Evolutionary conservation across 2,888 invertebrate genomes (phyloP), one percentile per base, ranked within the genome.

Genomic region (Macaria liturata): DNA sequence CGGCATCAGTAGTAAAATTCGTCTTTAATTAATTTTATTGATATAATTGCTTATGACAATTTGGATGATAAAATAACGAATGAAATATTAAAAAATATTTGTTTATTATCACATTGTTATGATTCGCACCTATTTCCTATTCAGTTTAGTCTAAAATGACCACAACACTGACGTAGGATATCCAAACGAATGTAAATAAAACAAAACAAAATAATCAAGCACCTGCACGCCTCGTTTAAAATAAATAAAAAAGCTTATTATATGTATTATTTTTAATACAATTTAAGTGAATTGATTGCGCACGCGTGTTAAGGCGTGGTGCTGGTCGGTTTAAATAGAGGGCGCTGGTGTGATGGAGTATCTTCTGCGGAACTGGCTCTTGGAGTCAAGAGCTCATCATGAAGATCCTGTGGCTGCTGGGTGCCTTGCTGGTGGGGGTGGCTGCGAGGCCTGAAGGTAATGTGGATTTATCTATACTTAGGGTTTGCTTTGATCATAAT

Each of bases 271-370:
- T 31, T 34, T 49, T 31, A 30, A 34, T 31, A 47, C 20, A 7
- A 67, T 75, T 68, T 84, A 84, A 75, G 57, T 65, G 50, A 86
- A 89, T 88, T 74, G 80, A 89, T 90, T 86, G 9, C 63, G 8
- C 44, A 72, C 67, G 74, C 71, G 40, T 80, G 71, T 88, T 74
- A 81, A 78, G 69, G 81, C 86, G 86, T 84, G 66, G 75, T 40
- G 34, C 9, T 32, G 51, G 60, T 57, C 49, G 47, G 72, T 76
- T 80, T 89, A 89, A 76, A 89, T 82, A 83, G 69, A 9, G 57
- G 46, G 8, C 32, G 40, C 20, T 47, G 40, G n/a, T 51, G n/a
- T 4, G 1, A 39, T 6, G 9, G 2, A 2, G 55, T 69, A 86
- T 83, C 86, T 84, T 85, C 79, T 81, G 83, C 34, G 47, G 54